Evolutionary conservation across 2,888 invertebrate species (phyloP).

Genomic region (Teleiodes luculella): DNA sequence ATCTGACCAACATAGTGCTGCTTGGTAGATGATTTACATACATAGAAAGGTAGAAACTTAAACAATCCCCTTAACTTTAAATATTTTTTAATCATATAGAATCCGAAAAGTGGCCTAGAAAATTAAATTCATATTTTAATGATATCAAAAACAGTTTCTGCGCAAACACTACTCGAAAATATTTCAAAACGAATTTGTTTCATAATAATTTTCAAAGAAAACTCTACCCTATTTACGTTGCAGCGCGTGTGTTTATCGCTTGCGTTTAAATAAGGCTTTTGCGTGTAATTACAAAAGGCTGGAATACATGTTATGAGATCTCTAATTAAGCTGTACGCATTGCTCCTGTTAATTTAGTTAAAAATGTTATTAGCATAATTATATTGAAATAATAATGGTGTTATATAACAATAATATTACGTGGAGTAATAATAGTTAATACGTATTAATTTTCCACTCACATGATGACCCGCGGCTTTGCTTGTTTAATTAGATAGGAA

Average conservation of each 20-base stretch:
- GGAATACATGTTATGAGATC: slow-evolving; percentile 16
- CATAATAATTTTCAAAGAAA: not conserved
- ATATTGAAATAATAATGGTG: not conserved
- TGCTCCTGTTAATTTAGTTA: slow-evolving; percentile 5
- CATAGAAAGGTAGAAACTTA: too few species aligned
- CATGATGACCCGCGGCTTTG: too few species aligned
- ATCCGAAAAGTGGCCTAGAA: not conserved
- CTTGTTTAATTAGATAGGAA: too few species aligned
- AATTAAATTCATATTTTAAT: slow-evolving; percentile 8
- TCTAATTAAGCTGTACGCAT: slow-evolving; percentile 7
- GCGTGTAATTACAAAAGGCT: not conserved
- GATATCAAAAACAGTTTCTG: slow-evolving; percentile 1
- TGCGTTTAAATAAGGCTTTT: not conserved
- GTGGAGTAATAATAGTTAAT: too few species aligned
- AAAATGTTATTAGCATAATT: slow-evolving; percentile 3
- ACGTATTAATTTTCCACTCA: too few species aligned
- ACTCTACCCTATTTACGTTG: not conserved
- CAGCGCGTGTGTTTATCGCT: not conserved
- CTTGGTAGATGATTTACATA: too few species aligned
- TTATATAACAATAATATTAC: not conserved
- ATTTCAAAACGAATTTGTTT: not conserved
- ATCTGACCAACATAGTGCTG: too few species aligned
- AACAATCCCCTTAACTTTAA: too few species aligned
- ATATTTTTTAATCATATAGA: not conserved
- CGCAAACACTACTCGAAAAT: not conserved